Conservation (phyloP, 1,140 invertebrate genomes). For the Pollicipes pollicipes region DNA sequence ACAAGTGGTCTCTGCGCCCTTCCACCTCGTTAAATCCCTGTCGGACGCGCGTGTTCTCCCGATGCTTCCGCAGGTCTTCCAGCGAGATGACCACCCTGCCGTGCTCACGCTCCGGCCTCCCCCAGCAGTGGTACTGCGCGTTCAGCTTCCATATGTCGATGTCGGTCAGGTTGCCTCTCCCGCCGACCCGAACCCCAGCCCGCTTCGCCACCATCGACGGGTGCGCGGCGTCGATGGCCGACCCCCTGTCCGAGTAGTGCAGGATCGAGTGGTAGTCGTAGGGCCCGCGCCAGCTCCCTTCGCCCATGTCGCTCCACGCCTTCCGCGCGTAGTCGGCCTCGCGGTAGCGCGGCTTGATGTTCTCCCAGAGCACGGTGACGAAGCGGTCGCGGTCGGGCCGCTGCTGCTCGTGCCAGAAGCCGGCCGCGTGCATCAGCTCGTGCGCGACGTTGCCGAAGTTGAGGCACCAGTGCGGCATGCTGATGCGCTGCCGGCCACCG, state of each 20-base stretch:
- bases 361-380: constrained; percentile 26
- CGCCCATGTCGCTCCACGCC: constrained; percentile 13
- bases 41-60: no score
- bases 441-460: constrained; percentile 15
- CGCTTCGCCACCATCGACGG: background rate
- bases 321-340: background rate
- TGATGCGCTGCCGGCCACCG: background rate
- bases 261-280: background rate
- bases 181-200: background rate
- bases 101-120: no score
- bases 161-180: background rate
- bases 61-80: background rate
- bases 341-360: constrained; percentile 20
- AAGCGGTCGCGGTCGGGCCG: constrained; percentile 28
- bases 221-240: background rate
- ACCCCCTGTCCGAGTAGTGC: background rate
- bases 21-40: no score
- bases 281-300: constrained; percentile 6
- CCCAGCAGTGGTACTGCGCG: background rate
- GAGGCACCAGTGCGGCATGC: background rate
- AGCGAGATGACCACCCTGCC: background rate
- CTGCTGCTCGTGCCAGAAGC: constrained; percentile 31
- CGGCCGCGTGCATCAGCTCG: constrained; percentile 27
- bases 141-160: background rate
- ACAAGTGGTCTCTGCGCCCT: no score